Evolutionary conservation across 2,113 vertebrate genomes (phyloP).

Genomic region (Lathamus discolor): DNA sequence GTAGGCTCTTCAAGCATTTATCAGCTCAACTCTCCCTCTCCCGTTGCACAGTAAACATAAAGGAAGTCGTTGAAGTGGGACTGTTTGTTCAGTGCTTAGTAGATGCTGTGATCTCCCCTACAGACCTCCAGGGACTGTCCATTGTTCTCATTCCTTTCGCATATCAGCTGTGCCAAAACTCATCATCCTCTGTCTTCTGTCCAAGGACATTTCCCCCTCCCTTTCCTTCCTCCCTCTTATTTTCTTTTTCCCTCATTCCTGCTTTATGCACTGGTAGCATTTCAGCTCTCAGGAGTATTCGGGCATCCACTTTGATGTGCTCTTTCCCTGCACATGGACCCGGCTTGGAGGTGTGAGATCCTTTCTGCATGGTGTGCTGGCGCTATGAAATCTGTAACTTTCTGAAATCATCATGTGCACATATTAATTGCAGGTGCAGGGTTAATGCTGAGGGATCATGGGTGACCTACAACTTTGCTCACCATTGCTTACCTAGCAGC

Average conservation of each 20-base stretch:
- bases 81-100: not conserved
- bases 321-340: fast-evolving
- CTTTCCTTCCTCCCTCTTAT: not conserved
- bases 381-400: not conserved
- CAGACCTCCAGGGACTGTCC: not conserved
- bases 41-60: fast-evolving
- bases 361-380: not conserved
- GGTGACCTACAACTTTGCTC: not conserved
- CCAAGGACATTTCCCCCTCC: not conserved
- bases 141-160: not conserved
- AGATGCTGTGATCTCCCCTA: not conserved
- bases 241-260: not conserved
- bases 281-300: not conserved
- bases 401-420: not conserved
- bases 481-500: not conserved
- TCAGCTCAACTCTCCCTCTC: not conserved
- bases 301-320: not conserved
- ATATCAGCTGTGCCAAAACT: not conserved
- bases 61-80: not conserved
- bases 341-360: not conserved
- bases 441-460: not conserved
- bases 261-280: not conserved
- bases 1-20: not conserved
- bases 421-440: not conserved
- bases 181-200: not conserved